Evolutionary conservation across 2,113 vertebrate genomes (phyloP).

Genomic region (Sceloporus undulatus): DNA sequence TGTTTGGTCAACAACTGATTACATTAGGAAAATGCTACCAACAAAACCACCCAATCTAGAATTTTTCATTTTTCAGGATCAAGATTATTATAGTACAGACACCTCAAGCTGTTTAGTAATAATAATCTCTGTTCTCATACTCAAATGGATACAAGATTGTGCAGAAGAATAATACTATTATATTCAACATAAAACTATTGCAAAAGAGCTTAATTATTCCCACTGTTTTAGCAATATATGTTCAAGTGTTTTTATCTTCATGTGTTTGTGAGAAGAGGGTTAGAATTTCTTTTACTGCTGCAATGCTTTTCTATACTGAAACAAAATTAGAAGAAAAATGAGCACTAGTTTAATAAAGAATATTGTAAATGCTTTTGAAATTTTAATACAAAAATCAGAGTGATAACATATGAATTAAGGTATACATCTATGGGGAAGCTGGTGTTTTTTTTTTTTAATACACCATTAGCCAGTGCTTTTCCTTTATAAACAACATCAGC

Average conservation of each 20-base stretch:
- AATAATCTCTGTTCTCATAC: background rate
- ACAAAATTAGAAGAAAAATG: background rate
- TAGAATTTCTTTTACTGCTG: background rate
- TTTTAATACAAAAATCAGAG: background rate
- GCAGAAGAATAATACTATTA: background rate
- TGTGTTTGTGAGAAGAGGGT: too few species aligned
- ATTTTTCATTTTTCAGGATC: background rate
- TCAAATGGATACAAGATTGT: background rate
- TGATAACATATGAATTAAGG: background rate
- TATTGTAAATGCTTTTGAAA: constrained; percentile 2
- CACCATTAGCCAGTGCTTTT: background rate
- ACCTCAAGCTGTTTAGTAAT: background rate
- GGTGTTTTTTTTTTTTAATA: constrained; percentile 10
- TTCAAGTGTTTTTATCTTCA: background rate
- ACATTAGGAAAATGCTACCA: background rate
- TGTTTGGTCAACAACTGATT: constrained; percentile 49
- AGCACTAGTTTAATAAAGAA: background rate
- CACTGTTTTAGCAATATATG: background rate
- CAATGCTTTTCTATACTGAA: background rate
- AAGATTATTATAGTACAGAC: accelerated
- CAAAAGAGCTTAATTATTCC: background rate
- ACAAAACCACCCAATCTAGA: background rate
- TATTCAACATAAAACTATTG: accelerated
- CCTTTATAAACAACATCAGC: background rate
- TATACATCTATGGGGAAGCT: background rate